These are phyloP conservation scores for Otocyon megalotis DNA, from an alignment of 2,113 vertebrate species.

Conservation along the genomic window DNA sequence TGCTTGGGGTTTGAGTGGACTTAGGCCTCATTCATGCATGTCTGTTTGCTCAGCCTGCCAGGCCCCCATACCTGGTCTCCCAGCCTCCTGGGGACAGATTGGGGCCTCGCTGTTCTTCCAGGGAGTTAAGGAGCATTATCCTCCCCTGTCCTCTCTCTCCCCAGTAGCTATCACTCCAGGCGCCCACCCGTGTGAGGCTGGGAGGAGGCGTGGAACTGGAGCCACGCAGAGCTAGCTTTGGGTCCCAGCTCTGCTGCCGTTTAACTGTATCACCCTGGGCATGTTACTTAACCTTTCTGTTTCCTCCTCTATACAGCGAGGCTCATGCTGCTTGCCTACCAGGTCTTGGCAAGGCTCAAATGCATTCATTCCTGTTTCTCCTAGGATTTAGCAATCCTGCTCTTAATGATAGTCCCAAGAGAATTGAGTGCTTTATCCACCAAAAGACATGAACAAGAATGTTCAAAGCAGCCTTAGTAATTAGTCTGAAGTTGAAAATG, in stretches of 20 bases:
- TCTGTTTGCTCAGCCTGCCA: slow-evolving; percentile 78
- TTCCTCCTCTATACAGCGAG: background rate
- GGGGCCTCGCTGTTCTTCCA: slow-evolving; percentile 38
- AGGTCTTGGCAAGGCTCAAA: background rate
- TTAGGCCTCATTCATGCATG: slow-evolving; percentile 79
- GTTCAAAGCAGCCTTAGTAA: background rate
- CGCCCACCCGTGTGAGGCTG: fast-evolving
- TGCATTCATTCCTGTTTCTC: background rate
- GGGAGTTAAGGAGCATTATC: background rate
- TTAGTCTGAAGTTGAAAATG: background rate
- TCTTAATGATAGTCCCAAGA: background rate
- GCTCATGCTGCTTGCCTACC: background rate
- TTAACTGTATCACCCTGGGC: background rate
- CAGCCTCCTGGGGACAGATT: slow-evolving; percentile 64
- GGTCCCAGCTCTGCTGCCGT: background rate
- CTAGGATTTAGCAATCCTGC: background rate
- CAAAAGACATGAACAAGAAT: background rate
- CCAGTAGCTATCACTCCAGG: background rate
- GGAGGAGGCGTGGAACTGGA: background rate
- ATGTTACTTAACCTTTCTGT: background rate
- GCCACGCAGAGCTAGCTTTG: background rate
- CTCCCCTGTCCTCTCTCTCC: fast-evolving
- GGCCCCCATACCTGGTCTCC: slow-evolving; percentile 62
- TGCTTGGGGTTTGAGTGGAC: slow-evolving; percentile 81
- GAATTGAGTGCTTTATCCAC: background rate